These are phyloP conservation scores for Dolichotis patagonum DNA, from an alignment of 2,113 vertebrate genomes.

Conservation along the genomic window DNA sequence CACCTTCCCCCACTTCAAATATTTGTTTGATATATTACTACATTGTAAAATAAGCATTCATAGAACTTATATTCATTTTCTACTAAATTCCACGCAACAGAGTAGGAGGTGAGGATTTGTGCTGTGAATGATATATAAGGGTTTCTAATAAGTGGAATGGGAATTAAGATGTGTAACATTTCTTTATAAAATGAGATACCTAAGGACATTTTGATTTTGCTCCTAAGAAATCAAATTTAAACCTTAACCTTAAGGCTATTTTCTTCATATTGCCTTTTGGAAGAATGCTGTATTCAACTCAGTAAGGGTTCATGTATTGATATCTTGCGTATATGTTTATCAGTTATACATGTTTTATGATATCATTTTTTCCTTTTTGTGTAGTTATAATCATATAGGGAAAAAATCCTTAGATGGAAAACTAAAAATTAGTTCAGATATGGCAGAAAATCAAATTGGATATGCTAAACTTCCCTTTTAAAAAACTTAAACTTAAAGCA, in stretches of 20 bases:
- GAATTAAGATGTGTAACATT: not conserved
- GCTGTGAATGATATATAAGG: not conserved
- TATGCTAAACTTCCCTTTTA: not conserved
- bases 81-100: not conserved
- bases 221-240: conserved; percentile 47
- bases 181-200: conserved; percentile 10
- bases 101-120: not conserved
- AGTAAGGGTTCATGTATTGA: not conserved
- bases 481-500: not conserved
- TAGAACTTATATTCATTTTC: not conserved
- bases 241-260: not conserved
- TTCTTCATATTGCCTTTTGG: conserved; percentile 30
- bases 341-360: not conserved
- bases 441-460: conserved; percentile 13
- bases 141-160: conserved; percentile 9
- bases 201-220: conserved; percentile 40
- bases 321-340: not conserved
- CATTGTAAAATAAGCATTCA: conserved; percentile 31
- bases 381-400: not conserved
- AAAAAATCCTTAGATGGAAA: conserved; percentile 10
- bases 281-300: not conserved
- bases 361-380: not conserved
- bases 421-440: conserved; percentile 41
- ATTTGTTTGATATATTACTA: not conserved
- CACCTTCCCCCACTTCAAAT: not conserved